Evolutionary conservation across 2,797 vertebrate species (phyloP).

Genomic region (Sebastes taczanowskii): DNA sequence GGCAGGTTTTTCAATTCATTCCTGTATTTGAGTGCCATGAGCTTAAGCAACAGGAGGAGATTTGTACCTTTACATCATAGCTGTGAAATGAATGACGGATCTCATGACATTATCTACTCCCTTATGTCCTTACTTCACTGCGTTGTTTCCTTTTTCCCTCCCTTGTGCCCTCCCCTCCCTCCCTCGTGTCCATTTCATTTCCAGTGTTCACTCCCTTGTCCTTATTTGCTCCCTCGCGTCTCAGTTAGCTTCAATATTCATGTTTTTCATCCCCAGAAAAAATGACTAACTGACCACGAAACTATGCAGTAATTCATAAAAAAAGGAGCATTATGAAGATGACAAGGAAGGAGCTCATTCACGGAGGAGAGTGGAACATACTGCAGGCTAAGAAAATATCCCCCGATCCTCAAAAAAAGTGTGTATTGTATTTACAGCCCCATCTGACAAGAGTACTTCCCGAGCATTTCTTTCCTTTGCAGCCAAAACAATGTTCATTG

Average conservation of each 20-base stretch:
- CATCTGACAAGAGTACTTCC: not conserved
- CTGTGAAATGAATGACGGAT: not conserved
- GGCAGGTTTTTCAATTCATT: not conserved
- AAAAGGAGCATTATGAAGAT: not conserved
- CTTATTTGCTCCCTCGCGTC: not conserved
- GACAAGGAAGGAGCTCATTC: not conserved
- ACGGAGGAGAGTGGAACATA: not conserved
- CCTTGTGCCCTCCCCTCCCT: not conserved
- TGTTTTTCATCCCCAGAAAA: not conserved
- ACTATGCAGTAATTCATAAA: slow-evolving; percentile 10
- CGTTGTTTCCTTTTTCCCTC: not conserved
- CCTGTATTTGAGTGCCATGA: not conserved
- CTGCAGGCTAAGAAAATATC: not conserved
- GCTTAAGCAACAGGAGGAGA: not conserved
- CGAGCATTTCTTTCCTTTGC: not conserved
- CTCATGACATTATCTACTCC: not conserved
- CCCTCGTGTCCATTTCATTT: not conserved
- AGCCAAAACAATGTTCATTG: not conserved
- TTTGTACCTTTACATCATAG: not conserved
- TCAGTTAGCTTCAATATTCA: not conserved
- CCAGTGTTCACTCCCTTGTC: not conserved
- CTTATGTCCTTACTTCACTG: not conserved
- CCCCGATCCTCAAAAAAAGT: not conserved
- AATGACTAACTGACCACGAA: not conserved
- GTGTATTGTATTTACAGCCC: not conserved